Evolutionary conservation across 2,797 vertebrate genomes (phyloP).

Genomic region (Lagocephalus sceleratus): DNA sequence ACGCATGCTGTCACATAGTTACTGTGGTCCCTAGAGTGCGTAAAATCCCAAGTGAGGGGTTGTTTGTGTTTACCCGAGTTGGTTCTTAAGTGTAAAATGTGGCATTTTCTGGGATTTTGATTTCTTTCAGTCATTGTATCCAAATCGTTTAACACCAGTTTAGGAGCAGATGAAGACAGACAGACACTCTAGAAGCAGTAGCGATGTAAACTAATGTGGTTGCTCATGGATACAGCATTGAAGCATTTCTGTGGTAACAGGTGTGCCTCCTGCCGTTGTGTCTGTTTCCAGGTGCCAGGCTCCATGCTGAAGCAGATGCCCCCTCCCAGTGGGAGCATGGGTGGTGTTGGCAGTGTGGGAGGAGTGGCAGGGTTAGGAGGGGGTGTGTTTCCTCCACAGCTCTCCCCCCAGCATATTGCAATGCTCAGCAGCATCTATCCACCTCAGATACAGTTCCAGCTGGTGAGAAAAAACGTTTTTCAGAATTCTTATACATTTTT

Average conservation of each 20-base stretch:
- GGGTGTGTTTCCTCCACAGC: conserved; percentile 85
- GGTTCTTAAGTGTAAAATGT: conserved; percentile 11
- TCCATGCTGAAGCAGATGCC: conserved; percentile 98
- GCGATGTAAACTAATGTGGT: conserved; percentile 21
- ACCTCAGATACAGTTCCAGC: conserved; percentile 96
- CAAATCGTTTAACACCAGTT: conserved; percentile 14
- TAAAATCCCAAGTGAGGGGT: conserved; percentile 13
- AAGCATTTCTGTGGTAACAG: conserved; percentile 49
- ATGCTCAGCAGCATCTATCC: conserved; percentile 98
- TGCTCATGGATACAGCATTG: conserved; percentile 31
- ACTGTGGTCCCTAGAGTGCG: not conserved
- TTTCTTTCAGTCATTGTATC: conserved; percentile 14
- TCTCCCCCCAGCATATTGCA: conserved; percentile 96
- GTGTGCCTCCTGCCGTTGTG: conserved; percentile 34
- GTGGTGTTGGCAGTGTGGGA: conserved; percentile 77
- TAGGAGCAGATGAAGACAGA: conserved; percentile 23
- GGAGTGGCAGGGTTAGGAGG: conserved; percentile 75
- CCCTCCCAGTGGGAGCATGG: conserved; percentile 86
- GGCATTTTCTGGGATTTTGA: conserved; percentile 13
- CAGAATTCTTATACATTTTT: not conserved
- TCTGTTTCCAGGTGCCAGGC: conserved; percentile 85
- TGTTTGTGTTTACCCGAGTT: not conserved
- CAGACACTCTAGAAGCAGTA: conserved; percentile 5
- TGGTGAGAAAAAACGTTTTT: conserved; percentile 77
- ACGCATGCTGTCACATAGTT: not conserved